Conservation (phyloP, 2,888 invertebrate genomes). For the Trichacis sp. region DNA sequence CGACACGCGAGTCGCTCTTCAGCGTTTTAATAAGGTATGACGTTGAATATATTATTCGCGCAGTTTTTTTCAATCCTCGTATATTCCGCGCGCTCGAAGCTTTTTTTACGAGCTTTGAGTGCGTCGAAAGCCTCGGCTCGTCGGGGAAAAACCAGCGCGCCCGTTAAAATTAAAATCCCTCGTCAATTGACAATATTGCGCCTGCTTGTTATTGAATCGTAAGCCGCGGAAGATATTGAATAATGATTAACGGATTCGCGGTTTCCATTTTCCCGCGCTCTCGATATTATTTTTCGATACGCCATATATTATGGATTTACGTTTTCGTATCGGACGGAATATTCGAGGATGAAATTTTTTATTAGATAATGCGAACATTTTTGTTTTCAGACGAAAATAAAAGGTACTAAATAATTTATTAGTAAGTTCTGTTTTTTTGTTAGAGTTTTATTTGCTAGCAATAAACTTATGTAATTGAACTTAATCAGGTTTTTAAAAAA, state of each 20-base stretch:
- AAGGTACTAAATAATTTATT: too few relatives aligned
- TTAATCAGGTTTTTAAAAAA: too few relatives aligned
- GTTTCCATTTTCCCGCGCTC: neutral
- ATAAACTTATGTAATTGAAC: too few relatives aligned
- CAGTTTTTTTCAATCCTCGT: neutral
- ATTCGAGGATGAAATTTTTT: too few relatives aligned
- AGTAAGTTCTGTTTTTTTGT: too few relatives aligned
- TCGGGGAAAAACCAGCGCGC: constrained; percentile 2
- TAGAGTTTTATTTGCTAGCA: too few relatives aligned
- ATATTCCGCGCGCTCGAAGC: neutral
- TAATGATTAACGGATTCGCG: neutral
- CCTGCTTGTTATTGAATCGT: neutral
- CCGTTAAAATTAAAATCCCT: constrained; percentile 43
- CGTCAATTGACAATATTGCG: constrained; percentile 35
- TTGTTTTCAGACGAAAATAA: too few relatives aligned
- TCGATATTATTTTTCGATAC: neutral
- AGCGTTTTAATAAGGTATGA: neutral
- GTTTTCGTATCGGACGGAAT: too few relatives aligned
- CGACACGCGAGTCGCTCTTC: neutral
- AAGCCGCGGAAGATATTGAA: neutral
- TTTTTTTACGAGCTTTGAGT: constrained; percentile 1
- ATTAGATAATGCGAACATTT: too few relatives aligned
- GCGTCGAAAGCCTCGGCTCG: constrained; percentile 15
- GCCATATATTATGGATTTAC: too few relatives aligned
- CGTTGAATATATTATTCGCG: neutral